A percentile compares a stretch with the other conserved stretches of the same genome.
phyloP scores from a whole-genome alignment of 2,797 vertebrate species.

The Arnoldichthys spilopterus region DNA sequence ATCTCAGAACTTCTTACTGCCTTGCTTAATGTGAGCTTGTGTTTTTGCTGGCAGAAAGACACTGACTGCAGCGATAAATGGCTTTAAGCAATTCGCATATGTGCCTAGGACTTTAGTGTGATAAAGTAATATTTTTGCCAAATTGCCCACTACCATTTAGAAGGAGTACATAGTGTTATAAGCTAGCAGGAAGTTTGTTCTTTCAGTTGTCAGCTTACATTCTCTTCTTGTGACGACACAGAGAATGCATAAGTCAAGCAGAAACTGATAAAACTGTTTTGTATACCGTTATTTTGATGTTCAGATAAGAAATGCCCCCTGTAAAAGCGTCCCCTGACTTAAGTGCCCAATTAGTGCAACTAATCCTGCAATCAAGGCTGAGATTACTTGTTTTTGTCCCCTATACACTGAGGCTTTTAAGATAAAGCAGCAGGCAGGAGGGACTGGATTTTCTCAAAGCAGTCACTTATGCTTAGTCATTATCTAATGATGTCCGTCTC shows the following conservation, averaged over 20 bases:
- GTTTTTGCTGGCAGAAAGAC: no score
- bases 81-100: no score
- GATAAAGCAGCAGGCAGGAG: constrained; percentile 12
- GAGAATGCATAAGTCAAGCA: background rate
- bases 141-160: no score
- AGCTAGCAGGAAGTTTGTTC: constrained; percentile 7
- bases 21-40: no score
- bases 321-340: constrained; percentile 11
- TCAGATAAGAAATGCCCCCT: constrained; percentile 26
- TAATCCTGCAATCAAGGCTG: constrained; percentile 7
- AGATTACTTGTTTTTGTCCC: constrained; percentile 9
- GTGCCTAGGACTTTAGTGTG: no score
- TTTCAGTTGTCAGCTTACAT: constrained; percentile 12
- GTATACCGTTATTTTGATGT: constrained; percentile 18
- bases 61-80: no score
- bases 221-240: background rate
- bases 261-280: background rate
- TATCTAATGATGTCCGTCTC: constrained; percentile 5
- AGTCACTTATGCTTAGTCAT: constrained; percentile 12
- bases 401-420: constrained; percentile 4
- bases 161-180: background rate
- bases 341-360: constrained; percentile 38
- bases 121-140: no score
- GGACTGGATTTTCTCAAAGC: constrained; percentile 23
- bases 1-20: no score